A percentile compares a stretch with the other conserved stretches of the same genome.
phyloP scores from a whole-genome alignment of 2,888 invertebrate species.

The Leistus spinibarbis region DNA sequence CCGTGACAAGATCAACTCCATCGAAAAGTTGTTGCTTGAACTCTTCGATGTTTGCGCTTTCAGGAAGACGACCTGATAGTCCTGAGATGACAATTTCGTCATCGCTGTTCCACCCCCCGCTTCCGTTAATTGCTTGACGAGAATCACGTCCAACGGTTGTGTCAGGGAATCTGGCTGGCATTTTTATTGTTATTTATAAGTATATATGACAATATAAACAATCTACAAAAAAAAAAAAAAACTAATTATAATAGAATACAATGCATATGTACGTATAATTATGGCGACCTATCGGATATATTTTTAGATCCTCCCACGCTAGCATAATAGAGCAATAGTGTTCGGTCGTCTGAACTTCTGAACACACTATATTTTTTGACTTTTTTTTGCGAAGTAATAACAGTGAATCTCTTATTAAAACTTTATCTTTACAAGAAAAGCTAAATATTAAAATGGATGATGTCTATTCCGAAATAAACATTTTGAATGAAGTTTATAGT shows the following conservation, averaged over 20 bases:
- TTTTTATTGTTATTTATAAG: conserved; percentile 51
- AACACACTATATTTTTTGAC: no score
- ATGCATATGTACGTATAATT: no score
- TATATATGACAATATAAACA: neutral
- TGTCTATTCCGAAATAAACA: no score
- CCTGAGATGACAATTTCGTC: conserved; percentile 84
- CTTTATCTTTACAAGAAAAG: no score
- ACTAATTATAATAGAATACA: neutral
- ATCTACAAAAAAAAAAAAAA: conserved; percentile 1
- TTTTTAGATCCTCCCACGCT: no score
- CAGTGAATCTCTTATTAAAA: no score
- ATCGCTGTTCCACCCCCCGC: conserved; percentile 52
- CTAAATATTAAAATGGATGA: no score
- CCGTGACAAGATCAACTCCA: conserved; percentile 91
- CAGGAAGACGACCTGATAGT: conserved; percentile 87
- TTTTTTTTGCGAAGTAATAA: no score
- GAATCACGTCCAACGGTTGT: conserved; percentile 40
- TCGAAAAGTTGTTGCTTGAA: conserved; percentile 90
- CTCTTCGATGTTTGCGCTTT: conserved; percentile 89
- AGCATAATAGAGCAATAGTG: no score
- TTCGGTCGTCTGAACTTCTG: no score
- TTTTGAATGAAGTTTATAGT: no score
- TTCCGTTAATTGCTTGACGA: conserved; percentile 48
- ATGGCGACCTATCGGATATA: no score
- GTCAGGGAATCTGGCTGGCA: conserved; percentile 68